Base-by-base conservation (phyloP, 2,888 invertebrate species). In the Coelogynopora nodosa region DNA sequence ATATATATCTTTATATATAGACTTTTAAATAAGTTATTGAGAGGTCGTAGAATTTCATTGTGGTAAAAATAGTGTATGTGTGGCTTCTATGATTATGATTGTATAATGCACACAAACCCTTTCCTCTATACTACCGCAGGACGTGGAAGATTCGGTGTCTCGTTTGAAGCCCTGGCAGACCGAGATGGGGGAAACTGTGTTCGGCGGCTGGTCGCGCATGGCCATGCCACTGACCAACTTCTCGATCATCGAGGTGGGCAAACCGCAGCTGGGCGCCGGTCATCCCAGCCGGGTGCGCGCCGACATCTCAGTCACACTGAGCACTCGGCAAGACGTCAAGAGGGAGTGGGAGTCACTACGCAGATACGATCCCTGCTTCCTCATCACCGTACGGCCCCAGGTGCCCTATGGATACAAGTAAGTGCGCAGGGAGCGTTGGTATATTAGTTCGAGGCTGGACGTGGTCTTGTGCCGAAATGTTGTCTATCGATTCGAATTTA, bases 151-250 rank as follows among this genome's bases (percentile, higher is more conserved):
- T 93, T 95, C 97, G 0, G 95, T 99, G 0, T 96, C 96, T 91
- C 94, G 98, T 89, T 93, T 99, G 91, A 95, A 97, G 90, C 99
- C 99, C 85, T 98, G 98, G 96, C 94, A 93, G 93, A 93, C 92
- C 30, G 96, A 97, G 91, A 49, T 49, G 29, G 94, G 94, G 0
- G 94, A 94, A 85, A 94, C 95, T 0, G 95, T 95, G 90, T 99
- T 97, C 93, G 97, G 97, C 18, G 99, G 99, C 0, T 99, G 99
- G 98, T 98, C 98, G 0, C 94, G 98, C 88, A 99, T 99, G 98
- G 98, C 98, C 0, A 95, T 97, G 89, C 96, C 97, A 0, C 95
- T 99, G 87, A 94, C 95, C 5, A 94, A 95, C 87, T 98, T 99
- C 92, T 95, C 95, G 0, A 96, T 98, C 0, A 96, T 98, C 0